Conservation (phyloP, 2,888 invertebrate genomes). For the Nudaria mundana region DNA sequence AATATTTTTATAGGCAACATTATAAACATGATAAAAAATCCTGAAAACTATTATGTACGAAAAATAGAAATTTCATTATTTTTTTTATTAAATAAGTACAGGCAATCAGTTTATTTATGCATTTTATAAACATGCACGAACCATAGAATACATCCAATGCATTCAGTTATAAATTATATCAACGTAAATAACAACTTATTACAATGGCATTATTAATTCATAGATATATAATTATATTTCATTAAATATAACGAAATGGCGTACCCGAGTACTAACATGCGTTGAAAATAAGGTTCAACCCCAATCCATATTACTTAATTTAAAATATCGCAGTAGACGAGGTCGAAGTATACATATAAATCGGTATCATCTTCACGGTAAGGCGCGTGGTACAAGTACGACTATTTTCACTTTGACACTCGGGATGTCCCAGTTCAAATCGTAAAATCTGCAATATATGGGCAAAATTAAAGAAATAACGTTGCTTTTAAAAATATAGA, state of each 20-base stretch:
- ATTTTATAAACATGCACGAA: conserved; percentile 48
- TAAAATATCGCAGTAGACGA: conserved; percentile 10
- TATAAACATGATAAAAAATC: conserved; percentile 68
- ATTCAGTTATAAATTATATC: conserved; percentile 43
- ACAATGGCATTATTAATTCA: conserved; percentile 46
- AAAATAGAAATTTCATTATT: conserved; percentile 66
- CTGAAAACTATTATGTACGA: conserved; percentile 68
- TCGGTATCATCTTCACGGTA: conserved; percentile 16
- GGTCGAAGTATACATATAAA: conserved; percentile 16
- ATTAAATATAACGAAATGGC: conserved; percentile 42
- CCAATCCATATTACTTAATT: conserved; percentile 21
- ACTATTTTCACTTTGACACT: too few species aligned
- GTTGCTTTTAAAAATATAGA: too few species aligned
- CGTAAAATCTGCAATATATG: too few species aligned
- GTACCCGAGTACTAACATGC: conserved; percentile 33
- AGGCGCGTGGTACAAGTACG: too few species aligned
- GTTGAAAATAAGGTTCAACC: conserved; percentile 19
- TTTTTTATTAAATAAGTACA: conserved; percentile 69
- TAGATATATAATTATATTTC: conserved; percentile 35
- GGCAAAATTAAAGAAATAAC: too few species aligned
- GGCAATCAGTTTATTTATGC: conserved; percentile 57
- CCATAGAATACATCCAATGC: conserved; percentile 43
- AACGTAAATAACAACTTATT: conserved; percentile 52
- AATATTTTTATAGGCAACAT: conserved; percentile 74
- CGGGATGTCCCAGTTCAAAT: too few species aligned